Evolutionary conservation across 2,113 vertebrate genomes (phyloP).

Genomic region (Theristicus caerulescens): DNA sequence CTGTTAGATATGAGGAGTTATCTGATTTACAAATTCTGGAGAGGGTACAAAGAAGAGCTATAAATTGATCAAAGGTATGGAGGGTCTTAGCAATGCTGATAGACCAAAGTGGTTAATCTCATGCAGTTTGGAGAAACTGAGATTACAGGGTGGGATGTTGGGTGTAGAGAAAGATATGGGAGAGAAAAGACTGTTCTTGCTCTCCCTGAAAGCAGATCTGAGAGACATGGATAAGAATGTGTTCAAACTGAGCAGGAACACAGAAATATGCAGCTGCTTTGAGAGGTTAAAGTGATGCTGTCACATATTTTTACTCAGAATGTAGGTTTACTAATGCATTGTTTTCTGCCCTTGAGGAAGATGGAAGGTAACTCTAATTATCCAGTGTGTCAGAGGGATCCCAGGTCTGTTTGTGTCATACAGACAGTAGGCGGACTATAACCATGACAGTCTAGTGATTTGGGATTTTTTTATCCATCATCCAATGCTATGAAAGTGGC

Average conservation of each 20-base stretch:
- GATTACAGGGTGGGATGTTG: not conserved
- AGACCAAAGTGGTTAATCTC: not conserved
- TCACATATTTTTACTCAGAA: not conserved
- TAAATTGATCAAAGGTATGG: constrained; percentile 22
- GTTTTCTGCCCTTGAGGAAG: not conserved
- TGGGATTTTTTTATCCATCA: not conserved
- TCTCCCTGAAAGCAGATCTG: not conserved
- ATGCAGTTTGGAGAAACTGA: not conserved
- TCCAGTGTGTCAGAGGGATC: not conserved
- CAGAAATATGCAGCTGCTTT: not conserved
- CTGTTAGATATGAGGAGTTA: not conserved
- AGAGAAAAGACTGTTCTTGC: not conserved
- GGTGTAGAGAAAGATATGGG: not conserved
- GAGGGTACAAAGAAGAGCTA: constrained; percentile 26
- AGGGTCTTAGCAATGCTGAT: not conserved
- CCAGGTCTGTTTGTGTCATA: not conserved
- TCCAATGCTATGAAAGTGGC: not conserved
- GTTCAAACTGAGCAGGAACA: not conserved
- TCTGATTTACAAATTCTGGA: constrained; percentile 19
- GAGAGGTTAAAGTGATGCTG: not conserved
- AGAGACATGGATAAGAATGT: not conserved
- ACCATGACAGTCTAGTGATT: not conserved
- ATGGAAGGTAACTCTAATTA: not conserved
- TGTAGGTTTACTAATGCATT: not conserved
- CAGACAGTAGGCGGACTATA: not conserved